phyloP scores from a whole-genome alignment of 2,113 vertebrate species.

The Thryonomys swinderianus region DNA sequence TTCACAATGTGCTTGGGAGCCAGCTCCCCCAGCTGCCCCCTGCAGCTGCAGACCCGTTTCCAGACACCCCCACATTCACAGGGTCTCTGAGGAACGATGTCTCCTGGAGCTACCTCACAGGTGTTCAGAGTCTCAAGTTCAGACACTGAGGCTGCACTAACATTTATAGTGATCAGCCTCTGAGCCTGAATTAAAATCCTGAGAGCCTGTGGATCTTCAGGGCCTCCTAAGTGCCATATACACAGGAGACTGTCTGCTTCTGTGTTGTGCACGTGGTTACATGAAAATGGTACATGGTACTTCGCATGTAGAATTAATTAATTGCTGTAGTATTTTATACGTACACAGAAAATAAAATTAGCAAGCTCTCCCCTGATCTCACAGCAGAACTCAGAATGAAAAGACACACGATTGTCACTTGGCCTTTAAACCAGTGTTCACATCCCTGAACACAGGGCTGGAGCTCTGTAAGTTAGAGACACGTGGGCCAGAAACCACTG shows the following conservation, averaged over 20 bases:
- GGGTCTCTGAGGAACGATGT: too few species aligned
- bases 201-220: neutral
- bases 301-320: conserved; percentile 24
- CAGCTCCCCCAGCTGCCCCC: neutral
- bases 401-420: neutral
- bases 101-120: neutral
- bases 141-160: neutral
- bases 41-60: conserved; percentile 12
- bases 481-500: neutral
- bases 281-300: neutral
- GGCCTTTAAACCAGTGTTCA: too few species aligned
- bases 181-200: neutral
- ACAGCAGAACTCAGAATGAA: neutral
- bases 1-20: neutral
- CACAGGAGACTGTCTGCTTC: neutral
- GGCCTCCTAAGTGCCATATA: neutral
- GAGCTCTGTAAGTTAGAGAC: neutral
- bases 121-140: neutral
- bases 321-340: neutral
- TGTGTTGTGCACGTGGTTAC: neutral
- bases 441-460: neutral
- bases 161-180: neutral
- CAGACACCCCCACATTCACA: conserved; percentile 58
- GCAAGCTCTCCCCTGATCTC: neutral
- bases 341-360: neutral